Percentiles rank a stretch among this genome's conserved stretches.
These are phyloP conservation scores for Brevipalpus yothersi DNA, from an alignment of 1,140 invertebrate species.

Conservation along the genomic window DNA sequence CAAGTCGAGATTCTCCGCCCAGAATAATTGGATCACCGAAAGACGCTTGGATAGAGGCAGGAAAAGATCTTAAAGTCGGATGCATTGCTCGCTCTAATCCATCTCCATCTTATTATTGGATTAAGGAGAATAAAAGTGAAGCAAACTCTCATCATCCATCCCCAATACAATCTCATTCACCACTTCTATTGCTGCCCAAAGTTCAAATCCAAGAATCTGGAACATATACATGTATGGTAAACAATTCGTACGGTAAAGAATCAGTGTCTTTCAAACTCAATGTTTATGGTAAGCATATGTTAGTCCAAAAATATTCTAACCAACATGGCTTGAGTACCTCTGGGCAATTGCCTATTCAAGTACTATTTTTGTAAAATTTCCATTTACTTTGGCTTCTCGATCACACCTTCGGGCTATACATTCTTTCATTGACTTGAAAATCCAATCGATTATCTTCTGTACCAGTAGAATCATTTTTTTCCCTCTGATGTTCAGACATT, in stretches of 20 bases:
- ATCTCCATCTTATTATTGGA: neutral
- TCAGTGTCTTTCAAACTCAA: conserved; percentile 14
- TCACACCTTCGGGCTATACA: neutral
- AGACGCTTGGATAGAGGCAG: neutral
- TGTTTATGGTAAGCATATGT: neutral
- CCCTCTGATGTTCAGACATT: no score
- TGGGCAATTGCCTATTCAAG: neutral
- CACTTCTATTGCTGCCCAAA: neutral
- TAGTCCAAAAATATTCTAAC: neutral
- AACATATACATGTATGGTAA: conserved; percentile 44
- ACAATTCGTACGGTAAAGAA: conserved; percentile 42
- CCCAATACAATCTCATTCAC: neutral
- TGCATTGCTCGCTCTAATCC: neutral
- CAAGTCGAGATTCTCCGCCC: neutral
- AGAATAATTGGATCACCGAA: neutral
- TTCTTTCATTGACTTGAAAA: neutral
- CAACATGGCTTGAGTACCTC: neutral
- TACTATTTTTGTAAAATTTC: neutral
- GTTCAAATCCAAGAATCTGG: conserved; percentile 23
- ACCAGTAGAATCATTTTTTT: neutral
- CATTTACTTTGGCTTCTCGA: neutral
- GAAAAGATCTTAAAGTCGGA: neutral
- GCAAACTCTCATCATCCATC: neutral
- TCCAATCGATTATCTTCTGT: neutral
- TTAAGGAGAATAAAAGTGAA: neutral